Evolutionary conservation across 2,113 vertebrate genomes (phyloP), one percentile per base, ranked within the genome.

Genomic region (Ptyas mucosa): DNA sequence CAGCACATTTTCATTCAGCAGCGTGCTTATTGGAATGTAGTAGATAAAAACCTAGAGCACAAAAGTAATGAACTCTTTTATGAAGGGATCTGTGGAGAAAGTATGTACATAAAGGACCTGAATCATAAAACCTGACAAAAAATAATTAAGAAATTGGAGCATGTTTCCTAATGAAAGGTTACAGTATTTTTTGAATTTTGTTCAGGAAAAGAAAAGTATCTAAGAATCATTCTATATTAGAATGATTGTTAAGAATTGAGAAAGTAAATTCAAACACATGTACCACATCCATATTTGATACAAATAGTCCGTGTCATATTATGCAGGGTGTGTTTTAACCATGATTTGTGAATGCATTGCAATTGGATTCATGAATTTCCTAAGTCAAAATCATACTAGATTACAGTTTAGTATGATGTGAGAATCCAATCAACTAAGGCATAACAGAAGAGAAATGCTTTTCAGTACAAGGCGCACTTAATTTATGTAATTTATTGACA

Each of bases 71-170:
- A 95, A 96, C 95, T 96, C 8, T 85, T 89, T 8, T 93, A 94
- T 91, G 94, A 95, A 97, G 69, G 96, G 97, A 97, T 53, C 46
- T 95, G 46, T 96, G 91, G 94, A 95, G 94, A 95, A 95, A 95
- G 95, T 43, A 91, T 0, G 12, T 93, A 43, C 94, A 95, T 95
- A 96, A 95, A 95, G 92, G 54, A 93, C 81, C 94, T 95, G 93
- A 95, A 96, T 93, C 93, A 94, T 91, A 96, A 94, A 93, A n/a
- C 89, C 51, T 34, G 94, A 86, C 85, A 43, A 88, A 46, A 88
- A 92, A 55, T 55, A 46, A 43, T 86, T 43, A 55, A 88, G 51
- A 49, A 43, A 10, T 46, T 26, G 14, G 21, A 55, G 49, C n/a
- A 29, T 43, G 52, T 89, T 24, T 52, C 75, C 26, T 43, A 43